Conservation (phyloP, 2,797 vertebrate species). For the Pogonophryne albipinna region DNA sequence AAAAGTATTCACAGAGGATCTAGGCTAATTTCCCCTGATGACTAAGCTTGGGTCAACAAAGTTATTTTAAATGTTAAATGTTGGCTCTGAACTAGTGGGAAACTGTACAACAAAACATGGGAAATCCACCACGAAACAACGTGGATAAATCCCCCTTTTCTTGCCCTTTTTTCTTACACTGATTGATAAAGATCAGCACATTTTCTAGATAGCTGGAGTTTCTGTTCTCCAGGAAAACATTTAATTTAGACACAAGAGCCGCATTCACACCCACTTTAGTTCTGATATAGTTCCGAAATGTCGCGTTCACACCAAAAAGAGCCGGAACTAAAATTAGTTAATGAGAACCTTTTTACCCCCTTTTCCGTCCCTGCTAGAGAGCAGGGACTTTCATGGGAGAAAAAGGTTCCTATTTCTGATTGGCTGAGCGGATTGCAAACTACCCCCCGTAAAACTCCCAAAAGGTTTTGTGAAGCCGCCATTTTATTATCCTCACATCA, state of each 20-base stretch:
- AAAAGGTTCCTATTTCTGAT: no score
- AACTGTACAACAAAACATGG: background rate
- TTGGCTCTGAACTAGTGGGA: background rate
- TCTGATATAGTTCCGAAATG: no score
- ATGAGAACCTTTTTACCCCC: no score
- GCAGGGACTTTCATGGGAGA: no score
- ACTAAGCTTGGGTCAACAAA: background rate
- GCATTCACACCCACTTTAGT: no score
- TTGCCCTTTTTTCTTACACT: background rate
- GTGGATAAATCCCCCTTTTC: background rate
- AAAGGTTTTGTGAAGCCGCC: no score
- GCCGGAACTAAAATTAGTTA: no score
- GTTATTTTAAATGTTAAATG: background rate
- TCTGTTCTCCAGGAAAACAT: background rate
- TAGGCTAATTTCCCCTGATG: background rate
- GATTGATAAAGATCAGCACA: background rate
- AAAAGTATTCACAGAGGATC: background rate
- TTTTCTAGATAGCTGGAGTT: background rate
- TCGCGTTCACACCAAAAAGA: no score
- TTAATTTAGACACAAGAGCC: background rate
- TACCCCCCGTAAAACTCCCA: no score
- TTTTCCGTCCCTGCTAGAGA: no score
- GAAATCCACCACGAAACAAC: background rate
- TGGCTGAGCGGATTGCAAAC: no score
- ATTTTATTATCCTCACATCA: no score